A percentile compares a stretch with the other conserved stretches of the same genome.
Evolutionary conservation across 2,113 vertebrate genomes (phyloP).

Genomic region (Irena cyanogastra): DNA sequence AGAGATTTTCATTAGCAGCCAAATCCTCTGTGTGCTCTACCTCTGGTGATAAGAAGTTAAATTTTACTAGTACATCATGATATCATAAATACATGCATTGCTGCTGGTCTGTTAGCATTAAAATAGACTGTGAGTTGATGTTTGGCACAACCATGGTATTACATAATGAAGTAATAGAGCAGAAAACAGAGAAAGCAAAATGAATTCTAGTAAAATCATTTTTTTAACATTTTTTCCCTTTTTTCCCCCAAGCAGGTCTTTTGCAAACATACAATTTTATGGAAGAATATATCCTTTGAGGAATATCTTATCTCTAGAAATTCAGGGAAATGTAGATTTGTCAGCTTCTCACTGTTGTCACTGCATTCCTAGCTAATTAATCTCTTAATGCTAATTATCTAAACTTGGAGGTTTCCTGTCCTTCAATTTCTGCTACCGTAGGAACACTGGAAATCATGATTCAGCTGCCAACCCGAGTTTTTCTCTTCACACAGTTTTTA

Average conservation of each 20-base stretch:
- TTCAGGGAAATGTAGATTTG: background rate
- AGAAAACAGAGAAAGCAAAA: background rate
- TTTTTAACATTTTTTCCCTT: rapidly evolving
- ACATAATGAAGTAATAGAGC: background rate
- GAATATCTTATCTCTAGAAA: background rate
- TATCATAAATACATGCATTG: background rate
- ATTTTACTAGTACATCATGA: rapidly evolving
- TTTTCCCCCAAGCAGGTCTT: rapidly evolving
- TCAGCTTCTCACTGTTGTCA: background rate
- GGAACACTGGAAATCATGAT: background rate
- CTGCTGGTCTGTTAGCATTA: background rate
- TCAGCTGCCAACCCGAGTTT: background rate
- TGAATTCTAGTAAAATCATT: background rate
- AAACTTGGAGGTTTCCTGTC: background rate
- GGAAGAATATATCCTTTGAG: background rate
- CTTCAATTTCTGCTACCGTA: background rate
- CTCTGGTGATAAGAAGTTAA: background rate
- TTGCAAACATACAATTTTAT: background rate
- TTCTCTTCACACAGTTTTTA: background rate
- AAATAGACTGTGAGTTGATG: background rate
- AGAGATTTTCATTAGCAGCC: background rate
- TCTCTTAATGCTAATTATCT: background rate
- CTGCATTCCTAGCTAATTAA: background rate
- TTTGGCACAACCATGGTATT: background rate
- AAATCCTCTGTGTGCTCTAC: background rate